Evolutionary conservation across 2,797 vertebrate species (phyloP).

Genomic region (Huso huso): DNA sequence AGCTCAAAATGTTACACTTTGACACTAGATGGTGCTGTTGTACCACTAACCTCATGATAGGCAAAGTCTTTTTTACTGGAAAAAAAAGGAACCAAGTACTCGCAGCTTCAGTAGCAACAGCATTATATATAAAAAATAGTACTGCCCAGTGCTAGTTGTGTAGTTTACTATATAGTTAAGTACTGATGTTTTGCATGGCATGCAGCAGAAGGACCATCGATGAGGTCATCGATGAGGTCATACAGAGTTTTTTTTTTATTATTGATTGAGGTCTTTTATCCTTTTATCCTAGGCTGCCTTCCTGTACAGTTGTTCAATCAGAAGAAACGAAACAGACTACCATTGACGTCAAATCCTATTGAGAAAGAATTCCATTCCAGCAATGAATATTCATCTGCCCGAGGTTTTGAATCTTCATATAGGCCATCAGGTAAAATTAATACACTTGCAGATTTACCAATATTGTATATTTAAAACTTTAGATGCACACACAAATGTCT

Average conservation of each 20-base stretch:
- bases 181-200: background rate
- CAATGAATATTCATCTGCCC: slow-evolving; percentile 38
- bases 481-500: no score
- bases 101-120: background rate
- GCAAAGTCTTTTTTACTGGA: no score
- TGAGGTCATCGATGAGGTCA: background rate
- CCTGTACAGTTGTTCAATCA: slow-evolving; percentile 85
- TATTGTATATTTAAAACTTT: background rate
- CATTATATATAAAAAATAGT: background rate
- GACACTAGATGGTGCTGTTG: no score
- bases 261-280: slow-evolving; percentile 1
- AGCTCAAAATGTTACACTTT: no score
- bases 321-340: slow-evolving; percentile 78
- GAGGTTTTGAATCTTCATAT: slow-evolving; percentile 41
- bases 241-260: background rate
- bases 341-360: slow-evolving; percentile 79
- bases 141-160: background rate
- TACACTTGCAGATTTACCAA: background rate
- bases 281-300: slow-evolving; percentile 60
- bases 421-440: slow-evolving; percentile 50
- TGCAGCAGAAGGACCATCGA: background rate
- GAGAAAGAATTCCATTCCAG: slow-evolving; percentile 59
- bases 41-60: no score
- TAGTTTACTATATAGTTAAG: background rate
- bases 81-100: no score